These are phyloP conservation scores for Mythimna pallens DNA, from an alignment of 2,888 invertebrate species.

Conservation along the genomic window DNA sequence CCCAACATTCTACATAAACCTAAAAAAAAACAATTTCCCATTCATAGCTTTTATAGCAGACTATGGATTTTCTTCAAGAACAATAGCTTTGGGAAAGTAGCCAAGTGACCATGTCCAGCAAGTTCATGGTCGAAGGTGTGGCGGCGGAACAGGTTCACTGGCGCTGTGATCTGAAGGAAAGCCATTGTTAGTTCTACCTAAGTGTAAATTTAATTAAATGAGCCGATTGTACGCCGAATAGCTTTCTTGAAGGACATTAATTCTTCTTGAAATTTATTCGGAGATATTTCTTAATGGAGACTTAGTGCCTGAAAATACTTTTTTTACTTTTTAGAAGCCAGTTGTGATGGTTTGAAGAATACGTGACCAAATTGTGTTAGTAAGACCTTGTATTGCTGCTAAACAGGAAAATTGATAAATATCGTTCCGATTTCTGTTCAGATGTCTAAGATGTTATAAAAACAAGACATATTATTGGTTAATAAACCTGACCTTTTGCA, in stretches of 20 bases:
- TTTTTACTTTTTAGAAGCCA: not conserved
- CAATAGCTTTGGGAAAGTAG: conserved; percentile 66
- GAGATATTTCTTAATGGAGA: not conserved
- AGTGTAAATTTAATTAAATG: conserved; percentile 25
- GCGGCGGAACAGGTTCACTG: conserved; percentile 56
- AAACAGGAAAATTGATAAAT: conserved; percentile 26
- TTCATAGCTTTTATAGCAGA: not conserved
- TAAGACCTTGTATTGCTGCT: not conserved
- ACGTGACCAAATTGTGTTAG: not conserved
- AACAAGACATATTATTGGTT: conserved; percentile 16
- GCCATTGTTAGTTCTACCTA: conserved; percentile 44
- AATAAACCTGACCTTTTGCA: conserved; percentile 20
- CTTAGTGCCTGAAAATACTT: not conserved
- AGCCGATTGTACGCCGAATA: conserved; percentile 2
- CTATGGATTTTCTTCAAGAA: conserved; percentile 43
- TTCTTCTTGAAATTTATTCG: too few species aligned
- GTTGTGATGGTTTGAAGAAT: not conserved
- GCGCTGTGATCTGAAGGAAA: conserved; percentile 37
- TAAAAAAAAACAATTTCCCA: conserved; percentile 6
- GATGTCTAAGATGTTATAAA: conserved; percentile 8
- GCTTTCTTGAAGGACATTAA: not conserved
- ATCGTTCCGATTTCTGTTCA: conserved; percentile 10
- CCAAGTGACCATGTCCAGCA: conserved; percentile 46
- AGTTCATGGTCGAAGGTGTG: conserved; percentile 67
- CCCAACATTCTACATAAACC: not conserved